Conservation (phyloP, 2,888 invertebrate species). For the Colletes collaris region DNA sequence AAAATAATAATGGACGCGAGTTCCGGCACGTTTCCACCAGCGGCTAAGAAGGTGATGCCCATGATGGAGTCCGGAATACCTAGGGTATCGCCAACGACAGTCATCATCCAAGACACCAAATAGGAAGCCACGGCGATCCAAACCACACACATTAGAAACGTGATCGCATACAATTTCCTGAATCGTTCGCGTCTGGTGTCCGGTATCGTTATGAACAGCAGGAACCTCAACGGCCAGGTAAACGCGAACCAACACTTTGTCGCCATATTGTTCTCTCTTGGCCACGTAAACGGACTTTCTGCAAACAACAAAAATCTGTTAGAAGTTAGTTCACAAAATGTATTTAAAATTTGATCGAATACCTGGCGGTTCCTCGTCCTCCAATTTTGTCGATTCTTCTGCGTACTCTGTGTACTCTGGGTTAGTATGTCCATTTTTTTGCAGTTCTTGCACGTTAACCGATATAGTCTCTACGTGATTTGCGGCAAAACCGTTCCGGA, state of each 20-base stretch:
- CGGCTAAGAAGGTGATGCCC: slow-evolving; percentile 95
- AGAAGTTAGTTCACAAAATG: too few relatives aligned
- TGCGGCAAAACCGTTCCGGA: not conserved
- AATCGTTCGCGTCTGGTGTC: slow-evolving; percentile 85
- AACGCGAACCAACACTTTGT: slow-evolving; percentile 87
- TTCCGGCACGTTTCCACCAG: slow-evolving; percentile 95
- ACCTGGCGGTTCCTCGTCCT: too few relatives aligned
- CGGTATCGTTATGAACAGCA: slow-evolving; percentile 89
- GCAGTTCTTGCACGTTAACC: not conserved
- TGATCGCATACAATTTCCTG: slow-evolving; percentile 88
- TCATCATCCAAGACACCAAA: slow-evolving; percentile 96
- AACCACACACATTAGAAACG: slow-evolving; percentile 93
- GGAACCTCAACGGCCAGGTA: slow-evolving; percentile 88
- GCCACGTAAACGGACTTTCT: slow-evolving; percentile 76
- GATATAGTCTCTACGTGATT: too few relatives aligned
- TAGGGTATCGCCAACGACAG: slow-evolving; percentile 91
- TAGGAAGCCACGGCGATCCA: slow-evolving; percentile 95
- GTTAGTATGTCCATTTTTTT: not conserved
- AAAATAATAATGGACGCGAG: slow-evolving; percentile 93
- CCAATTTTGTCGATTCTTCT: too few relatives aligned
- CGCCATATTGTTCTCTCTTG: slow-evolving; percentile 47
- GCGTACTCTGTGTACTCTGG: not conserved
- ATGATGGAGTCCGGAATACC: slow-evolving; percentile 94
- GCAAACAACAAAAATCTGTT: slow-evolving; percentile 12
- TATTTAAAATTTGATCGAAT: too few relatives aligned